Conservation (phyloP, 2,888 invertebrate species). For the Cephus nigrinus region DNA sequence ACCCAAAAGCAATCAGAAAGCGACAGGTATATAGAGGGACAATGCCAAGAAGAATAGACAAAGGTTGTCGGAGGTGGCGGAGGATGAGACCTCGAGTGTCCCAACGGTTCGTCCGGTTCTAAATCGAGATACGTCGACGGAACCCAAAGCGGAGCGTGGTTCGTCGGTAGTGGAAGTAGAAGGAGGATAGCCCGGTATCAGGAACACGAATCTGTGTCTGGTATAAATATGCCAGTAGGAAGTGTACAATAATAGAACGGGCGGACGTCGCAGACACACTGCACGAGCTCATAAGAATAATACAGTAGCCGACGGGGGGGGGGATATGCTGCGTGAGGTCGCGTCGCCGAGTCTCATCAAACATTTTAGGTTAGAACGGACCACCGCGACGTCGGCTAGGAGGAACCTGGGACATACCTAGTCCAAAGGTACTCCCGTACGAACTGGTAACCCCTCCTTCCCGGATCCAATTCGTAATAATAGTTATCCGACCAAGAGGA, state of each 20-base stretch:
- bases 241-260: conserved; percentile 56
- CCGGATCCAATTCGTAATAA: conserved; percentile 50
- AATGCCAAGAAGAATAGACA: neutral
- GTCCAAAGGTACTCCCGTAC: neutral
- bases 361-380: neutral
- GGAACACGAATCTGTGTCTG: conserved; percentile 39
- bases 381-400: neutral
- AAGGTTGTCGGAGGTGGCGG: neutral
- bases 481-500: conserved; percentile 39
- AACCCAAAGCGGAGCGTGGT: conserved; percentile 23
- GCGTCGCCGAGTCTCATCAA: neutral
- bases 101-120: conserved; percentile 9
- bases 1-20: neutral
- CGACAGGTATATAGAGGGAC: neutral
- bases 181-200: conserved; percentile 25
- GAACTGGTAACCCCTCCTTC: conserved; percentile 28
- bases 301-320: conserved; percentile 17
- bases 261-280: conserved; percentile 22
- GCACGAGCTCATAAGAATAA: conserved; percentile 21
- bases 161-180: conserved; percentile 16
- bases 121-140: conserved; percentile 28
- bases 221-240: conserved; percentile 57
- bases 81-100: neutral
- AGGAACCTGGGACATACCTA: neutral
- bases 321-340: conserved; percentile 19